Conservation (phyloP, 2,797 vertebrate species). For the Enteromius viviparus region DNA sequence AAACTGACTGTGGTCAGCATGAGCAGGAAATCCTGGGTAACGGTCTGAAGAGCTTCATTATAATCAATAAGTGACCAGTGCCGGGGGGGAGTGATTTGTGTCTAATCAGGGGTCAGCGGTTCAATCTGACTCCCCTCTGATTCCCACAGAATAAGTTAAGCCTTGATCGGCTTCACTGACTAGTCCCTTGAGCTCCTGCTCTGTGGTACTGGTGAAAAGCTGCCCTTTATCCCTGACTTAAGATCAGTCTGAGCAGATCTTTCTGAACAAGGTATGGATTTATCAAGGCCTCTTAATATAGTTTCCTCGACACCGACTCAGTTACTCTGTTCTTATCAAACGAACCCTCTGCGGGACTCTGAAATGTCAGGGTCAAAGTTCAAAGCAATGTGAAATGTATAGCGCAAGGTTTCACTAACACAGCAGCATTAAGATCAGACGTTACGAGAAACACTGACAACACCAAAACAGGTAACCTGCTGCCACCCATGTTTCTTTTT, state of each 20-base stretch:
- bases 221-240: slow-evolving; percentile 16
- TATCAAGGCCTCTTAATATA: slow-evolving; percentile 23
- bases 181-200: not conserved
- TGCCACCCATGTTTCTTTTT: too few species aligned
- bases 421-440: not conserved
- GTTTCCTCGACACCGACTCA: slow-evolving; percentile 12
- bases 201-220: not conserved
- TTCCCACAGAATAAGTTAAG: slow-evolving; percentile 57
- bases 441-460: not conserved
- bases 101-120: slow-evolving; percentile 69
- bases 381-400: slow-evolving; percentile 10
- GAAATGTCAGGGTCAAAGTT: slow-evolving; percentile 45
- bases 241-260: slow-evolving; percentile 9
- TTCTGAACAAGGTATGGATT: slow-evolving; percentile 21
- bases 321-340: slow-evolving; percentile 33
- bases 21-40: not conserved
- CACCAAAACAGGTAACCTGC: not conserved
- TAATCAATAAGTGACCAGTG: slow-evolving; percentile 76
- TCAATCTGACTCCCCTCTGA: slow-evolving; percentile 59
- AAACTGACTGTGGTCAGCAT: not conserved
- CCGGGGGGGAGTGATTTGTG: slow-evolving; percentile 79
- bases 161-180: slow-evolving; percentile 48
- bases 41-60: slow-evolving; percentile 60
- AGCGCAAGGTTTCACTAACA: not conserved
- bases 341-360: slow-evolving; percentile 16